Evolutionary conservation across 2,888 invertebrate species (phyloP), one percentile per base, ranked within the genome.

Genomic region (Zygaena filipendulae): DNA sequence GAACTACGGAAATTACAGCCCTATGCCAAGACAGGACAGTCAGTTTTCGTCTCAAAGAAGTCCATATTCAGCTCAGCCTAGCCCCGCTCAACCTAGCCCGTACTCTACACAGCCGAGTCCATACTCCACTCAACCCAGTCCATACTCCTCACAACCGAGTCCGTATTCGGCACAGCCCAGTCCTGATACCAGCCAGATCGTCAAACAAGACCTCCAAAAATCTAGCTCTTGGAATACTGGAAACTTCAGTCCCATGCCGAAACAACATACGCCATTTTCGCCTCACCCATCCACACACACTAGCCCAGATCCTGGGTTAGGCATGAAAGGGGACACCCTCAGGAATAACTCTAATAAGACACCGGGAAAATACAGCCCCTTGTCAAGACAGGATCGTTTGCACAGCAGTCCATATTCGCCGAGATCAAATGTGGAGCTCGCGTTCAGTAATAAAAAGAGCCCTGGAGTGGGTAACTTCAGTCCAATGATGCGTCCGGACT

Each of bases 111-210:
- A 75, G 32, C 75, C 74, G 13, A 71, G 70, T 37, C 70, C 75
- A 0, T 77, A 77, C 41, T 75, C 75, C 4, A 54, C 75, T 2
- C 75, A 75, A 30, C 75, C 71, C 11, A 75, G 75, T 41, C 77
- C 77, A 0, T 79, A 77, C 37, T 74, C 77, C n/a, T 69, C 74
- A 3, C 75, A 75, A 38, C 74, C 71, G 25, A 77, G 77, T 42
- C 75, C 75, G 1, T 77, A 74, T 39, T 74, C 74, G 3, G 75
- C 77, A 3, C 75, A 75, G 45, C 75, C 75, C 24, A 77, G 77
- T 31, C 77, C 77, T 11, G 77, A 79, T 40, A 79, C 79, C 22
- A 77, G 77, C 40, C 77, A 77, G 51, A 77, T 77, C 27, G 63
- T 66, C 8, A 77, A 77, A 42, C 47, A 62, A 4, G 77, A 77